Evolutionary conservation across 1,140 invertebrate species (phyloP), one percentile per base, ranked within the genome.

Genomic region (Panagrolaimus sp.): DNA sequence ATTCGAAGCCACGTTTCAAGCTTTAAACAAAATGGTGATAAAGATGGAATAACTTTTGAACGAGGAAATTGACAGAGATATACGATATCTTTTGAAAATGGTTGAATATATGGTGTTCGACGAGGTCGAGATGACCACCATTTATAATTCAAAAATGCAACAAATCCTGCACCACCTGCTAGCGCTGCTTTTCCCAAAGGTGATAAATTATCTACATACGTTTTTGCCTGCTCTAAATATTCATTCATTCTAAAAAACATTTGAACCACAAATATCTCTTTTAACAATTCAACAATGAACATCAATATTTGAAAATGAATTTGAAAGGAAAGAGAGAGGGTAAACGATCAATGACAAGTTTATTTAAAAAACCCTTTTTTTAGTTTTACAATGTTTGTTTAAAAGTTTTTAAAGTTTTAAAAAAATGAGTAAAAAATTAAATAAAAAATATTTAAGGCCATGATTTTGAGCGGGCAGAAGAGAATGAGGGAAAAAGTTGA

Each of bases 11-110:
- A 94, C 78, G 92, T 92, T 86, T 95, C 92, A 69, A 94, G 91
- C 88, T 94, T 94, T 77, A 94, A 88, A 86, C 91, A 92, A 84
- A 91, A 93, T 14, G 91, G 90, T 68, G 91, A 92, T 66, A 92
- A 85, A 46, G 91, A 93, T 42, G 92, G 92, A 78, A 93, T 86
- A 74, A 91, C 86, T 64, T 91, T 90, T 14, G 77, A 78, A 82
- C 92, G 88, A 38, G 90, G 89, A 83, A 94, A 94, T 84, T 94
- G 92, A 85, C 92, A 93, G 75, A 95, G 85, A 87, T 95, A 95
- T 68, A 94, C 91, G 73, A 92, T 86, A 85, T 93, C 92, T 86
- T 92, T 91, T 81, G 93, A 90, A 82, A 88, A 94, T 84, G 92
- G 91, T 62, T 87, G 83, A 84, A 70, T 23, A 62, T 72, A 20